Evolutionary conservation across 2,797 vertebrate genomes (phyloP).

Genomic region (Catharus ustulatus): DNA sequence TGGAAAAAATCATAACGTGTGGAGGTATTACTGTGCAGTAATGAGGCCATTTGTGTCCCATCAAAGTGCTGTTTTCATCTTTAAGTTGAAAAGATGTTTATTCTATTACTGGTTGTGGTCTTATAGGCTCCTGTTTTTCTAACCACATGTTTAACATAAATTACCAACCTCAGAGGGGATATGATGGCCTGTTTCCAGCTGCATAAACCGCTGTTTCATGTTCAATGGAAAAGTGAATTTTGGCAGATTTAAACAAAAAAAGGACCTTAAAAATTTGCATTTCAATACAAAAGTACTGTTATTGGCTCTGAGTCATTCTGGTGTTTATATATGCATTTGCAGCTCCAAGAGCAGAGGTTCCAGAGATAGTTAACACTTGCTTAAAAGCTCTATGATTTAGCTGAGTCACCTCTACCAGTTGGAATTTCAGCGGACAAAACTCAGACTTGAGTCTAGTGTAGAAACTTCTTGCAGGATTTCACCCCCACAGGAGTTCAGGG

Average conservation of each 20-base stretch:
- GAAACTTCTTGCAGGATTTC: not conserved
- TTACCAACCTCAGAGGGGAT: not conserved
- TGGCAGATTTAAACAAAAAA: not conserved
- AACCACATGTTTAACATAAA: not conserved
- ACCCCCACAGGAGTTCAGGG: not conserved
- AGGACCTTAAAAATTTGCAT: not conserved
- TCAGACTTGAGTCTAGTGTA: not conserved
- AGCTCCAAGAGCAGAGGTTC: not conserved
- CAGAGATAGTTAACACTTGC: not conserved
- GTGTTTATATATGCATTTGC: not conserved
- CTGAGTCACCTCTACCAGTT: not conserved
- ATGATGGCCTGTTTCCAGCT: not conserved
- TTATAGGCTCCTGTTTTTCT: not conserved
- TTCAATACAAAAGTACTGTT: not conserved
- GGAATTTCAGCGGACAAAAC: not conserved
- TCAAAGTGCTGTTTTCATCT: not conserved
- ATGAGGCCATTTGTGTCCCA: not conserved
- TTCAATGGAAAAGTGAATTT: not conserved
- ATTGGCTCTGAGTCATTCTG: not conserved
- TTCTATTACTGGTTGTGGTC: not conserved
- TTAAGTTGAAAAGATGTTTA: not conserved
- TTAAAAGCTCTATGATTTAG: not conserved
- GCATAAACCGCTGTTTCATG: not conserved
- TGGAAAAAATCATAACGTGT: not conserved
- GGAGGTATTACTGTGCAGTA: not conserved